Conservation (phyloP, 2,797 vertebrate genomes). For the Etheostoma nigrum region DNA sequence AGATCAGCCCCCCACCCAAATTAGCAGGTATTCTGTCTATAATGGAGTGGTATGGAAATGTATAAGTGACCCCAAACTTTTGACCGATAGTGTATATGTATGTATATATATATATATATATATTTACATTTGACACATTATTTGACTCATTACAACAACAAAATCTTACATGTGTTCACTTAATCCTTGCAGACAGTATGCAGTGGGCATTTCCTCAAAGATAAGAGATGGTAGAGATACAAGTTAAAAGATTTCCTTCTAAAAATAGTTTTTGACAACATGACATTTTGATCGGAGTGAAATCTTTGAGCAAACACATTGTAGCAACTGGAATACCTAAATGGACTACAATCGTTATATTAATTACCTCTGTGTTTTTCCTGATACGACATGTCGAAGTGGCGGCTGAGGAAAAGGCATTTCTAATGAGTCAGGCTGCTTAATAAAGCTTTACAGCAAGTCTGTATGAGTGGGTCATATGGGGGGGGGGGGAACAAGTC, state of each 20-base stretch:
- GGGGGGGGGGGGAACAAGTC: too few species aligned
- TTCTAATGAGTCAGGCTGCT: not conserved
- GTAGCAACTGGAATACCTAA: not conserved
- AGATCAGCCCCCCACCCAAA: too few species aligned
- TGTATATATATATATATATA: too few species aligned
- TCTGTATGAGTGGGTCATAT: too few species aligned
- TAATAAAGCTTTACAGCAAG: not conserved
- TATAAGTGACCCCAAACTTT: too few species aligned
- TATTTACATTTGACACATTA: too few species aligned
- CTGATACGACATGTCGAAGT: not conserved
- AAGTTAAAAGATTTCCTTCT: not conserved
- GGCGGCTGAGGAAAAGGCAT: not conserved
- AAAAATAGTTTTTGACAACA: not conserved
- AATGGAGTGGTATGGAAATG: too few species aligned
- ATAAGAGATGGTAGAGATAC: not conserved
- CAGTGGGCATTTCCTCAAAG: not conserved
- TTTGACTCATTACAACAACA: not conserved
- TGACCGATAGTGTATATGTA: too few species aligned
- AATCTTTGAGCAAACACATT: too few species aligned
- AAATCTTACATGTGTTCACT: not conserved
- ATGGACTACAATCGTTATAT: not conserved
- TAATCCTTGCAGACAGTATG: not conserved
- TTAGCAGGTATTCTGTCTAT: too few species aligned
- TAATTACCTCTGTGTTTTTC: not conserved
- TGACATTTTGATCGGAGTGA: too few species aligned